Conservation (phyloP, 2,113 vertebrate genomes). For the Upupa epops region DNA sequence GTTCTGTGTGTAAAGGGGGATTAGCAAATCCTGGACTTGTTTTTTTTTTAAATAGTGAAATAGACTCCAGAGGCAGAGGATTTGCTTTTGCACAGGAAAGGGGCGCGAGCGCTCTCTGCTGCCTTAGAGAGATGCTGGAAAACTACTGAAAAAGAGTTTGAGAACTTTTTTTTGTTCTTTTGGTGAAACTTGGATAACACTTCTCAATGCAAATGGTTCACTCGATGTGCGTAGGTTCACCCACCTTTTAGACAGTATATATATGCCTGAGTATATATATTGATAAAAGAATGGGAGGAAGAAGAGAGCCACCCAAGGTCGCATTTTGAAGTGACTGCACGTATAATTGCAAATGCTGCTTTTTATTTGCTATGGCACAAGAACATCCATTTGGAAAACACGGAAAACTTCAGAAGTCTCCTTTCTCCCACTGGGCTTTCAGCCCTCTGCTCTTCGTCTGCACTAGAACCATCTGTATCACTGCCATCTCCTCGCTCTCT, state of each 20-base stretch:
- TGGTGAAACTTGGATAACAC: conserved; percentile 63
- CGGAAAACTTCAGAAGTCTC: conserved; percentile 71
- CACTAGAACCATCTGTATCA: conserved; percentile 48
- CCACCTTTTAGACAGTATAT: conserved; percentile 34
- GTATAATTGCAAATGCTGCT: conserved; percentile 85
- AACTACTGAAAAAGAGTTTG: conserved; percentile 67
- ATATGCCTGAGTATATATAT: conserved; percentile 13
- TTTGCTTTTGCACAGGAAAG: conserved; percentile 69
- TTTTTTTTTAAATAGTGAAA: neutral
- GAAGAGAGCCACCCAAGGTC: conserved; percentile 64
- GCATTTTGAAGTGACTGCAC: conserved; percentile 82
- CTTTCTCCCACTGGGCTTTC: conserved; percentile 20
- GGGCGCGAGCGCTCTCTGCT: conserved; percentile 64
- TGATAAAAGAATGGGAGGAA: conserved; percentile 52
- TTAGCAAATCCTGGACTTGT: conserved; percentile 34
- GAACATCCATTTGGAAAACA: conserved; percentile 67
- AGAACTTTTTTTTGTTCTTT: conserved; percentile 22
- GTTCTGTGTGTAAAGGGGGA: conserved; percentile 28
- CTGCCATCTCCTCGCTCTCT: neutral
- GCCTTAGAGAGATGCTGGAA: conserved; percentile 61
- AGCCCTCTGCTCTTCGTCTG: conserved; percentile 44
- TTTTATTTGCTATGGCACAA: conserved; percentile 76
- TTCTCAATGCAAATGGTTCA: conserved; percentile 70
- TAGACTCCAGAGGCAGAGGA: conserved; percentile 75
- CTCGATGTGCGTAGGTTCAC: conserved; percentile 59